phyloP scores from a whole-genome alignment of 1,140 invertebrate species.

The Drosophila auraria region DNA sequence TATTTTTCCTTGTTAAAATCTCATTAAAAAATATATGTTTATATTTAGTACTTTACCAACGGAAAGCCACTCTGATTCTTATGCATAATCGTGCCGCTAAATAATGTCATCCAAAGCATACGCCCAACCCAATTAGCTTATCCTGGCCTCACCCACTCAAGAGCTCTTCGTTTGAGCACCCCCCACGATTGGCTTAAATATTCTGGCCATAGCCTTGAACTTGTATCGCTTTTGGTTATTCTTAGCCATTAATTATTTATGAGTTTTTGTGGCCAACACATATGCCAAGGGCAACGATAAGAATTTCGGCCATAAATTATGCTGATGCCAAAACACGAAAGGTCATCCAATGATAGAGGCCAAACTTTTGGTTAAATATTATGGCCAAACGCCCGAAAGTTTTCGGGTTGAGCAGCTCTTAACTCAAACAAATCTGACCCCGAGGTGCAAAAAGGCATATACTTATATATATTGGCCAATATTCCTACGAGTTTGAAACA shows the following conservation, averaged over 20 bases:
- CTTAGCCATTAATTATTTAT: constrained; percentile 58
- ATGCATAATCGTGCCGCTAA: not conserved
- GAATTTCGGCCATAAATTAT: constrained; percentile 53
- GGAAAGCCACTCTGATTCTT: not conserved
- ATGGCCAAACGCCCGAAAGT: constrained; percentile 20
- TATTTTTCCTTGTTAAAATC: too few relatives aligned
- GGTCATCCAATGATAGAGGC: constrained; percentile 49
- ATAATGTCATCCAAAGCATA: constrained; percentile 3
- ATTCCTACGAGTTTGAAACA: not conserved
- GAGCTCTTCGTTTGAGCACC: not conserved
- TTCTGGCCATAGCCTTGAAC: constrained; percentile 39
- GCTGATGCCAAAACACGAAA: constrained; percentile 53
- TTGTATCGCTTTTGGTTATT: constrained; percentile 29
- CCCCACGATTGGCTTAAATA: constrained; percentile 16
- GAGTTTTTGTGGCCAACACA: constrained; percentile 39
- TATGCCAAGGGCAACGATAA: constrained; percentile 52
- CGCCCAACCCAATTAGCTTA: not conserved
- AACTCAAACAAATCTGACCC: constrained; percentile 11
- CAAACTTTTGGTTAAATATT: constrained; percentile 55
- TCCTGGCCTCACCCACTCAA: constrained; percentile 1
- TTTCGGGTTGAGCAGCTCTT: constrained; percentile 19
- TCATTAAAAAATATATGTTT: not conserved
- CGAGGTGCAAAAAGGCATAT: constrained; percentile 3
- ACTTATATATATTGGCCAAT: not conserved
- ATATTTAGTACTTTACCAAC: not conserved